Conservation (phyloP, 2,113 vertebrate species). For the Spheniscus mendiculus region DNA sequence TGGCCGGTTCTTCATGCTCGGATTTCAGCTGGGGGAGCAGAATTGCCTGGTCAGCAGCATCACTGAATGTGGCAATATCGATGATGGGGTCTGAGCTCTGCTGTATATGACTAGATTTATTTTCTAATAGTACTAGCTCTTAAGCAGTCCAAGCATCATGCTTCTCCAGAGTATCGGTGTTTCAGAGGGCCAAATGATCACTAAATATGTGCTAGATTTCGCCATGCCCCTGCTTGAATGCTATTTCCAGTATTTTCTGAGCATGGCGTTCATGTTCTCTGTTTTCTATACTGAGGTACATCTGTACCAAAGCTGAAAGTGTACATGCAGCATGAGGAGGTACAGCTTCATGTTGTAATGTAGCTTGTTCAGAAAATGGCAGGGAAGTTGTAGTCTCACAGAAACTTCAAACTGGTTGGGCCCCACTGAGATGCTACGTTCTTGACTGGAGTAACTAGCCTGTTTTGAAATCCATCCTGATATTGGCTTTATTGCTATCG, state of each 20-base stretch:
- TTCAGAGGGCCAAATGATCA: background rate
- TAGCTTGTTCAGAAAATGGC: background rate
- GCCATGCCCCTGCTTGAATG: background rate
- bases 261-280: background rate
- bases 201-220: background rate
- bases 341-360: background rate
- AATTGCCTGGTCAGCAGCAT: background rate
- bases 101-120: background rate
- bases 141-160: background rate
- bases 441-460: background rate
- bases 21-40: background rate
- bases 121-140: background rate
- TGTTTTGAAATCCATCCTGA: slow-evolving; percentile 3
- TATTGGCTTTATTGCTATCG: slow-evolving; percentile 1
- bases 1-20: rapidly evolving
- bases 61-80: background rate
- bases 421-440: background rate
- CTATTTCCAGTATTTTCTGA: background rate
- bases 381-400: background rate
- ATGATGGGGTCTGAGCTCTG: background rate
- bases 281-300: background rate
- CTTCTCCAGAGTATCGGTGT: background rate
- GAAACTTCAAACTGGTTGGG: background rate
- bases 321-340: background rate
- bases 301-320: background rate